Conservation (phyloP, 2,888 invertebrate species). For the Coremacera marginata region DNA sequence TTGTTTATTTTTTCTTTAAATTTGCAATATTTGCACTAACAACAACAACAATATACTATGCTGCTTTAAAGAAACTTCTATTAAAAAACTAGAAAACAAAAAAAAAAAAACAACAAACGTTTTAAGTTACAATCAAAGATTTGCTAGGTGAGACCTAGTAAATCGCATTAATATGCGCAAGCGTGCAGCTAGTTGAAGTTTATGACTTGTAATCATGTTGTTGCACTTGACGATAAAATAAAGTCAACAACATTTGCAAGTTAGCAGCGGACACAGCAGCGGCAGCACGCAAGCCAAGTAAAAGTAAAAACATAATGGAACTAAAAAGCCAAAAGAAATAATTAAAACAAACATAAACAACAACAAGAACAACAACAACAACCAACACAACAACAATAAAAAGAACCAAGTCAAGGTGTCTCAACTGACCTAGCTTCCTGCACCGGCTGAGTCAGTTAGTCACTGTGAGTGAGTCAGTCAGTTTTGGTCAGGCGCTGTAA, state of each 20-base stretch:
- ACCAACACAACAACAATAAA: background rate
- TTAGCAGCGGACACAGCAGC: background rate
- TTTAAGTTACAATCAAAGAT: too few relatives aligned
- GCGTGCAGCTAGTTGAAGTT: background rate
- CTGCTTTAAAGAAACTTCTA: too few relatives aligned
- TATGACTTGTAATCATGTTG: too few relatives aligned
- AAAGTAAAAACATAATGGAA: background rate
- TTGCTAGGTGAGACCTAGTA: too few relatives aligned
- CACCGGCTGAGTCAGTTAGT: slow-evolving; percentile 27
- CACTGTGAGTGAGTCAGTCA: slow-evolving; percentile 26
- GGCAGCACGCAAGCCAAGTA: background rate
- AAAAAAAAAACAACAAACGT: too few relatives aligned
- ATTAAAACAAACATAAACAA: background rate
- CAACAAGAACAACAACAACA: slow-evolving; percentile 3
- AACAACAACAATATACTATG: too few relatives aligned
- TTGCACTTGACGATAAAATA: slow-evolving; percentile 3
- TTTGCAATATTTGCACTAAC: too few relatives aligned
- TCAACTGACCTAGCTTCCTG: slow-evolving; percentile 43
- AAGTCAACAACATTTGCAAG: slow-evolving; percentile 2
- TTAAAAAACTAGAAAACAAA: too few relatives aligned
- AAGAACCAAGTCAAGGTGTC: slow-evolving; percentile 50
- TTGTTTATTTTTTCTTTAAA: too few relatives aligned
- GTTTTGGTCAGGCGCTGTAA: slow-evolving; percentile 53
- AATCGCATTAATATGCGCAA: background rate
- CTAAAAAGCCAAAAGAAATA: background rate